These are phyloP conservation scores for Pavo muticus DNA, from an alignment of 2,113 vertebrate species.

Conservation along the genomic window DNA sequence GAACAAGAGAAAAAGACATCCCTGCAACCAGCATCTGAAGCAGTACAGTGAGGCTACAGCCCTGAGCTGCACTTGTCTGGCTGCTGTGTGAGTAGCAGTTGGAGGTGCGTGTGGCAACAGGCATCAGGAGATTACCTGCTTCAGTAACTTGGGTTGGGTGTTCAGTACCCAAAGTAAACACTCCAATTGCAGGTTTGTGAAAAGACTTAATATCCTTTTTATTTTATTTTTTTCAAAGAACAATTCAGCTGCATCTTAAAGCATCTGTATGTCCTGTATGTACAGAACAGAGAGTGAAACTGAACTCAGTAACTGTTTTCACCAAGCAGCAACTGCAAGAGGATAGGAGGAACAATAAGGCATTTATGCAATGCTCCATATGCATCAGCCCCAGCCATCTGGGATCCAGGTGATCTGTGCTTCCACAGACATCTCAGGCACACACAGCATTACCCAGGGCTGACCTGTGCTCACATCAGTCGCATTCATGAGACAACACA, in stretches of 20 bases:
- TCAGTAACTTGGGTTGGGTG: conserved; percentile 44
- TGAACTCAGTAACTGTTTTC: background rate
- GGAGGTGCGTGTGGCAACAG: background rate
- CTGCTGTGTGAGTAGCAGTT: background rate
- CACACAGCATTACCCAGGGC: rapidly evolving
- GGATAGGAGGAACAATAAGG: background rate
- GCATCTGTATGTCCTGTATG: background rate
- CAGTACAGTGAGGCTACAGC: background rate
- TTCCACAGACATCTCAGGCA: background rate
- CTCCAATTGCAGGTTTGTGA: background rate
- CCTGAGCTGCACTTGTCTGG: rapidly evolving
- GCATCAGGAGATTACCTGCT: conserved; percentile 58
- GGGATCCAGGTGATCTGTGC: background rate
- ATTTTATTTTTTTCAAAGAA: background rate
- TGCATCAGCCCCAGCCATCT: background rate
- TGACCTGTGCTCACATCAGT: background rate
- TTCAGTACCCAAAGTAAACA: conserved; percentile 63
- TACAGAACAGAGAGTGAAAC: background rate
- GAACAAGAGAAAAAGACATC: background rate
- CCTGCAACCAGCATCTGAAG: background rate
- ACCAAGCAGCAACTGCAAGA: background rate
- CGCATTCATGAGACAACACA: background rate
- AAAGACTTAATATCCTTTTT: conserved; percentile 26
- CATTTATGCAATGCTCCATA: rapidly evolving
- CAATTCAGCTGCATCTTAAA: conserved; percentile 2